Evolutionary conservation across 2,113 vertebrate species (phyloP).

Genomic region (Leptodactylus fuscus): DNA sequence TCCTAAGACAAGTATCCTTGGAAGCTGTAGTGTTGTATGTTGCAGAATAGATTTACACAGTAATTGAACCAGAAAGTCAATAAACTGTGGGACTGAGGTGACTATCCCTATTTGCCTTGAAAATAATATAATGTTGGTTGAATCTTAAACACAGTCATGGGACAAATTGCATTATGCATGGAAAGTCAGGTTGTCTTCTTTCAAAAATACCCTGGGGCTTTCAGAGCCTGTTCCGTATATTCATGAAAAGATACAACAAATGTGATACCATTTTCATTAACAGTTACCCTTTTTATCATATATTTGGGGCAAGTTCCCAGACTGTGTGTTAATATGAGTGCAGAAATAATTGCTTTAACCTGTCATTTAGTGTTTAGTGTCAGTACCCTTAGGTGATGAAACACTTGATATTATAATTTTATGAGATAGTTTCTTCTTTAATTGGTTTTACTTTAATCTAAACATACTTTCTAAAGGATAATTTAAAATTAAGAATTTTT

Average conservation of each 20-base stretch:
- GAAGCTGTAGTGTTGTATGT: no score
- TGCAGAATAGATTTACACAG: no score
- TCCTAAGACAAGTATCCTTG: no score
- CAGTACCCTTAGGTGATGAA: not conserved
- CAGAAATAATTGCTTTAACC: not conserved
- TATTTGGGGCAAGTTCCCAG: not conserved
- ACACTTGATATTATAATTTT: not conserved
- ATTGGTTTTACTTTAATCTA: not conserved
- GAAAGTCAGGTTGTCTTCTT: no score
- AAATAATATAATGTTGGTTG: no score
- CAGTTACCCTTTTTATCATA: not conserved
- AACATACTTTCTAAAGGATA: not conserved
- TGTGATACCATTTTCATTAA: not conserved
- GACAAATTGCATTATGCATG: no score
- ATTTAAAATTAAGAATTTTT: not conserved
- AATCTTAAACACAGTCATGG: no score
- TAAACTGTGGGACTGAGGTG: no score
- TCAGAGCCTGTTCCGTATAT: not conserved
- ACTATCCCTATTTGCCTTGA: no score
- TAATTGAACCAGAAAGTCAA: no score
- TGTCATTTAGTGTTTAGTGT: not conserved
- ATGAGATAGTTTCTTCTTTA: not conserved
- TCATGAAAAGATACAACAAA: not conserved
- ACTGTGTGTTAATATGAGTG: not conserved
- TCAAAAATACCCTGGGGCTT: no score